Conservation (phyloP, 2,113 vertebrate species). For the Takifugu bimaculatus region DNA sequence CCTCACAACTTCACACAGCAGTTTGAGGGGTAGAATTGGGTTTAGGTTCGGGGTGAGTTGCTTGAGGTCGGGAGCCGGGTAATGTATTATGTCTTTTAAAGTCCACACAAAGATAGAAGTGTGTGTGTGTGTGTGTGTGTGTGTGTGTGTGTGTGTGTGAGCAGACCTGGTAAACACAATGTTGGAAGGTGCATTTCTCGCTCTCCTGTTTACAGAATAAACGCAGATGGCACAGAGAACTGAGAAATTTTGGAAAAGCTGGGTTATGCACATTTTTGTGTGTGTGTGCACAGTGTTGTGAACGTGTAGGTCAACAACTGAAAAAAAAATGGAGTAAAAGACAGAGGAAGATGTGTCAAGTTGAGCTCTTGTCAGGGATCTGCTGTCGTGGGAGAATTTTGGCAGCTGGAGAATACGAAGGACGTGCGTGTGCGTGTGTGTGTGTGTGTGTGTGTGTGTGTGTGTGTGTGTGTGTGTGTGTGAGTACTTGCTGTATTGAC, state of each 20-base stretch:
- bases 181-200: constrained; percentile 29
- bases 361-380: constrained; percentile 42
- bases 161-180: constrained; percentile 1
- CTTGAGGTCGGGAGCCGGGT: too few relatives aligned
- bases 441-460: background rate
- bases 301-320: constrained; percentile 19
- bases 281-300: constrained; percentile 10
- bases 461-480: background rate
- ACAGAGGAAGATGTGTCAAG: constrained; percentile 31
- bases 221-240: background rate
- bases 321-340: background rate
- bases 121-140: constrained; percentile 17
- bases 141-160: background rate
- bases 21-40: too few relatives aligned
- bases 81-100: too few relatives aligned
- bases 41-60: too few relatives aligned
- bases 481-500: background rate
- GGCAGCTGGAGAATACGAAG: constrained; percentile 29
- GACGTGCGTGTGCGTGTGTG: constrained; percentile 1
- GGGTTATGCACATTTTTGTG: background rate
- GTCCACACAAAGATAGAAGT: background rate
- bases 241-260: constrained; percentile 1
- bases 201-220: background rate
- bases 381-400: constrained; percentile 50
- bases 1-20: too few relatives aligned